These are phyloP conservation scores for Trogon surrucura DNA, from an alignment of 2,113 vertebrate species.

Conservation along the genomic window DNA sequence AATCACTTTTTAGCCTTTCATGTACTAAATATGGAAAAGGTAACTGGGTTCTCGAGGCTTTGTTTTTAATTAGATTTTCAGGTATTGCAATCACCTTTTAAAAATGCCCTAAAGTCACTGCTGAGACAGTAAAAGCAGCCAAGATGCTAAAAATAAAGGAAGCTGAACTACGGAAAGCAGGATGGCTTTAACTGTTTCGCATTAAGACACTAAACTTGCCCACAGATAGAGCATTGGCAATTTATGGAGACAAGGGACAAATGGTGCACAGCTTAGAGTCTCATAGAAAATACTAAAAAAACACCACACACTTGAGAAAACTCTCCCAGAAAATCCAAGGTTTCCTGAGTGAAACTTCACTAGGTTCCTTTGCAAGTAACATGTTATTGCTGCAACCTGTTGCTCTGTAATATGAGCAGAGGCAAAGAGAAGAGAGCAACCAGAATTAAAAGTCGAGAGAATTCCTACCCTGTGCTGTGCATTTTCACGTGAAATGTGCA, in stretches of 20 bases:
- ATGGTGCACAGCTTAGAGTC: not conserved
- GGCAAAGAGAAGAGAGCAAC: not conserved
- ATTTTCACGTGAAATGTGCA: not conserved
- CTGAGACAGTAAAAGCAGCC: not conserved
- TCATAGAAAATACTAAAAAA: not conserved
- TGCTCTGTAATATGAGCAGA: not conserved
- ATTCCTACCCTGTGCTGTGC: not conserved
- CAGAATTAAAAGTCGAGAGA: not conserved
- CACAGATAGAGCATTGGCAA: not conserved
- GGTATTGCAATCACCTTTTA: slow-evolving; percentile 16
- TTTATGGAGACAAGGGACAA: not conserved
- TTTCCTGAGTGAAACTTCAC: slow-evolving; percentile 22
- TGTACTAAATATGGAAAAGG: not conserved
- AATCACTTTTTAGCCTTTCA: slow-evolving; percentile 25
- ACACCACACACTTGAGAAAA: not conserved
- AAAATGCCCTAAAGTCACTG: slow-evolving; percentile 43
- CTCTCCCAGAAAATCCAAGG: not conserved
- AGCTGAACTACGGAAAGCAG: not conserved
- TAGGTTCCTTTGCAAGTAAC: slow-evolving; percentile 28
- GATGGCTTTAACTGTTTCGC: not conserved
- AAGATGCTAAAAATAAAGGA: slow-evolving; percentile 7
- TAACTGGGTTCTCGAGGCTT: not conserved
- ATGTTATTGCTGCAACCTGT: not conserved
- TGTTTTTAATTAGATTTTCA: slow-evolving; percentile 48
- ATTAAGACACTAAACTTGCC: not conserved